Conservation (phyloP, 2,113 vertebrate genomes). For the Alouatta palliata region DNA sequence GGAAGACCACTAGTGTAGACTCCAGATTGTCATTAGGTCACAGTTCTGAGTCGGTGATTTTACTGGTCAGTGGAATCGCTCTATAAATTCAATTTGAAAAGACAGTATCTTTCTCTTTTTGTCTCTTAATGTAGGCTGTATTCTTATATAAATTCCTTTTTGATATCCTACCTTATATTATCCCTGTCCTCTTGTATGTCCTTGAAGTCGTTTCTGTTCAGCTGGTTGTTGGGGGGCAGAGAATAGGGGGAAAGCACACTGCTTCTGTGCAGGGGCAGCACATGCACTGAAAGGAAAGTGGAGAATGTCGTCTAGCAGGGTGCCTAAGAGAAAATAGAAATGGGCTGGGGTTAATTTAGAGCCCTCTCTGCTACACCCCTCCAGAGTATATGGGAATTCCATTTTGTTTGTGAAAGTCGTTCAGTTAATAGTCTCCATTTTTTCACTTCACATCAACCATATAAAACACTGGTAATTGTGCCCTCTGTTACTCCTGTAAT, state of each 20-base stretch:
- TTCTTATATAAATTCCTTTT: background rate
- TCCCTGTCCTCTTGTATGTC: background rate
- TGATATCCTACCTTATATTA: background rate
- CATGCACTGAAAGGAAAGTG: background rate
- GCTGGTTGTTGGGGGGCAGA: background rate
- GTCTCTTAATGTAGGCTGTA: accelerated
- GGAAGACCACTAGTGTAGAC: no score
- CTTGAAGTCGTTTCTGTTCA: background rate
- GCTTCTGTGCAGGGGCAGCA: background rate
- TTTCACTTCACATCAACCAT: background rate
- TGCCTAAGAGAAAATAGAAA: background rate
- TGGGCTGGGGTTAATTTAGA: background rate
- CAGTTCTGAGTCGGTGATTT: background rate
- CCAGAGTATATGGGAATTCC: background rate
- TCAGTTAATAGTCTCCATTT: background rate
- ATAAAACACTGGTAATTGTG: background rate
- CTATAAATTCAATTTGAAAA: background rate
- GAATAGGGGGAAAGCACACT: accelerated
- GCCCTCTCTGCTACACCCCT: background rate
- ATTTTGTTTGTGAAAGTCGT: conserved; percentile 6
- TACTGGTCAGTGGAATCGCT: background rate
- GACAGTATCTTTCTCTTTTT: background rate
- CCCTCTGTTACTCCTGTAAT: background rate
- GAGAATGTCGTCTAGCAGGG: background rate
- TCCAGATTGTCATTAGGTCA: background rate